Evolutionary conservation across 2,797 vertebrate species (phyloP).

Genomic region (Forpus xanthops): DNA sequence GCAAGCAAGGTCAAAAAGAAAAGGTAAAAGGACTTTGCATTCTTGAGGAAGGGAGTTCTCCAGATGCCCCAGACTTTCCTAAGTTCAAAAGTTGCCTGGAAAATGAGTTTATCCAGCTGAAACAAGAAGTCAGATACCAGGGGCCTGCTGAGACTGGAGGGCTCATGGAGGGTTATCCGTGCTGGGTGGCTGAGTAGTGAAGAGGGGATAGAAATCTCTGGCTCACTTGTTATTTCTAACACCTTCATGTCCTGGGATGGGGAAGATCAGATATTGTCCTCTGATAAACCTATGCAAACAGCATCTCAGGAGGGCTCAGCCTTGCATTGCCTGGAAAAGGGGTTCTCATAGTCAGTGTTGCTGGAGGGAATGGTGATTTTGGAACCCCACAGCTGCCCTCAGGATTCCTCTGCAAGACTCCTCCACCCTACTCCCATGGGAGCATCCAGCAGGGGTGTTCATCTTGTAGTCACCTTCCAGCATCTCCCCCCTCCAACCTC

Average conservation of each 20-base stretch:
- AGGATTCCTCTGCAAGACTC: background rate
- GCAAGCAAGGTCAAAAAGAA: slow-evolving; percentile 76
- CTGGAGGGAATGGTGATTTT: fast-evolving
- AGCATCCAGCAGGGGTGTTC: background rate
- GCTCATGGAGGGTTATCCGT: background rate
- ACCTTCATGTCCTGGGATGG: background rate
- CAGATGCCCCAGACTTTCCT: slow-evolving; percentile 54
- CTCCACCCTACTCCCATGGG: background rate
- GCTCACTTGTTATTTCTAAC: background rate
- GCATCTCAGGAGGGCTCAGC: background rate
- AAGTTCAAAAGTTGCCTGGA: slow-evolving; percentile 73
- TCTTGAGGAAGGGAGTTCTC: slow-evolving; percentile 63
- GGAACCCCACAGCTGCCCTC: background rate
- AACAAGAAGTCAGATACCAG: background rate
- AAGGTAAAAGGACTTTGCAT: slow-evolving; percentile 60
- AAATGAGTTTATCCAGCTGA: slow-evolving; percentile 45
- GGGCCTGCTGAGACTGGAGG: background rate
- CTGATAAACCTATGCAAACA: background rate
- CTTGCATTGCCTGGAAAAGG: background rate
- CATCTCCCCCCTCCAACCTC: background rate
- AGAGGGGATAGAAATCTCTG: fast-evolving
- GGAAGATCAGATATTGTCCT: fast-evolving
- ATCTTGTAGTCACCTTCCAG: background rate
- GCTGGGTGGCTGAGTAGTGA: background rate
- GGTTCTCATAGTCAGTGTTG: fast-evolving